Base-by-base conservation (phyloP, 2,797 vertebrate genomes). In the Poeciliopsis infans region DNA sequence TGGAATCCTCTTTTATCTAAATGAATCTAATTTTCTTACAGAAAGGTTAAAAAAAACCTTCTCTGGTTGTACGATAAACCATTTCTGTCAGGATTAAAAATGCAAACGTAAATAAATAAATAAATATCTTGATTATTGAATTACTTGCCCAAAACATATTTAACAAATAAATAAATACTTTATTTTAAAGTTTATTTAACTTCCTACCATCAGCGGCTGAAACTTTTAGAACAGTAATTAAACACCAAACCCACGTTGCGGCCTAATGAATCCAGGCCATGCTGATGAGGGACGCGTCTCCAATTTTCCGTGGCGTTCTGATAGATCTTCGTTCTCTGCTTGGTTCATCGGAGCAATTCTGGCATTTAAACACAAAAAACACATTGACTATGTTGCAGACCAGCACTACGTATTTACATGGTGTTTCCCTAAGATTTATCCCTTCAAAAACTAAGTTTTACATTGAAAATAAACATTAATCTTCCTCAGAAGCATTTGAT, bases 261-360 rank as follows among this genome's bases (percentile, higher is more conserved):
- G 23, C 2, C 41, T 45, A 70, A n/a, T 28, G n/a, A 71, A 6
- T 8, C 70, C 70, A 47, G 28, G 8, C 45, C 45, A 47, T 8
- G 46, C 45, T 72, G 70, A 72, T 18, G 28, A 51, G 1, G 20
- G 31, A 18, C 11, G 28, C 0, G 2, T 46, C 18, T 23, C 7
- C 1, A 11, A 1, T 1, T 20, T 0, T 39, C 16, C 0, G 2
- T 72, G 15, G 18, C 7, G 3, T 1, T 51, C 7, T 51, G 20
- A 51, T 7, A 5, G 6, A 4, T 18, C 61, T 72, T 51, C 28
- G 31, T 11, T 45, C 18, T 72, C 47, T 36, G 2, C 2, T 33
- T 1, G 7, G n/a, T 20, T 12, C 28, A 23, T 16, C 18, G 4
- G 47, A 47, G 18, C 47, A 33, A 33, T 31, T 20, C 47, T 51